Percentiles rank a stretch among this genome's conserved stretches.
These are phyloP conservation scores for Actinia tenebrosa DNA, from an alignment of 64 coral and sea anemone genomes.

Conservation along the genomic window DNA sequence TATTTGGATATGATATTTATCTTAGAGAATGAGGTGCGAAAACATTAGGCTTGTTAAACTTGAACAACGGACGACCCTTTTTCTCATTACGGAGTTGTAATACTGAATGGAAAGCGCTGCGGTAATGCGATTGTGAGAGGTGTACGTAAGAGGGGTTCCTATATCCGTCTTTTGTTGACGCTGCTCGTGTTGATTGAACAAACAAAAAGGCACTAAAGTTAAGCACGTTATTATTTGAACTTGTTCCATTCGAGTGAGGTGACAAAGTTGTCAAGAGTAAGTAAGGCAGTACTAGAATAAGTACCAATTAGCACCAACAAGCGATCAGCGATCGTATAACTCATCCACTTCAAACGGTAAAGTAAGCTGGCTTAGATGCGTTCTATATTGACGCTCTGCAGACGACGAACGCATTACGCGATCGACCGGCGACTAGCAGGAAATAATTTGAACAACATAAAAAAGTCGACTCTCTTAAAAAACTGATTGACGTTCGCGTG, in stretches of 20 bases:
- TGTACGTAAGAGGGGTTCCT: not conserved
- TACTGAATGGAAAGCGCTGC: not conserved
- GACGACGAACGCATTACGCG: not conserved
- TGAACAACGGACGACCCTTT: not conserved
- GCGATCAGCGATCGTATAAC: conserved; percentile 15
- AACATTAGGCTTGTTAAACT: conserved; percentile 15
- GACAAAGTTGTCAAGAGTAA: conserved; percentile 11
- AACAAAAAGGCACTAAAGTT: conserved; percentile 12
- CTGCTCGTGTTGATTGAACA: conserved; percentile 14
- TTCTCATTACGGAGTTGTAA: not conserved
- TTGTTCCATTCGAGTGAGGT: conserved; percentile 21
- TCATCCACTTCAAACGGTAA: conserved; percentile 12
- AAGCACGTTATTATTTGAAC: conserved; percentile 18
- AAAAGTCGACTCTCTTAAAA: not conserved
- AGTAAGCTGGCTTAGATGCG: not conserved
- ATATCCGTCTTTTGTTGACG: conserved; percentile 19
- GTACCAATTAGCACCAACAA: conserved; percentile 26
- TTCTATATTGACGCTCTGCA: not conserved
- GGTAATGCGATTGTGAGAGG: conserved; percentile 10
- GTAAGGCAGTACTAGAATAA: conserved; percentile 2
- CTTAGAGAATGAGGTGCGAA: conserved; percentile 6
- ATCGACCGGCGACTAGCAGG: not conserved
- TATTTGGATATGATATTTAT: conserved; percentile 13
- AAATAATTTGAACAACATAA: not conserved
- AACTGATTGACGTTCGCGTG: not conserved